Conservation (phyloP, 1,140 invertebrate species). For the Druon quercuslanigerum region DNA sequence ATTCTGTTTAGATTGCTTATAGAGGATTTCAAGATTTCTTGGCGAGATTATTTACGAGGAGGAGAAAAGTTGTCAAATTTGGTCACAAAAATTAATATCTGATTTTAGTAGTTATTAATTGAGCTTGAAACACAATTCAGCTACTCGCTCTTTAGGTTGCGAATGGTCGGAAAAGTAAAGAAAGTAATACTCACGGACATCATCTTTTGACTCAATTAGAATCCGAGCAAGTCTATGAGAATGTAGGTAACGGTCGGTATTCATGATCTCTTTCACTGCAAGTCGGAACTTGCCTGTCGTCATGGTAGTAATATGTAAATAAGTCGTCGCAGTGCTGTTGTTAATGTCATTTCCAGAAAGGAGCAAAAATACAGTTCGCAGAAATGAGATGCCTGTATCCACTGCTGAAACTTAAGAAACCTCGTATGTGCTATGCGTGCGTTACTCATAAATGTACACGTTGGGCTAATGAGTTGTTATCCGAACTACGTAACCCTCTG, state of each 20-base stretch:
- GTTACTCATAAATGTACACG: constrained; percentile 33
- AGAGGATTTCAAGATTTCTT: no score
- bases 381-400: constrained; percentile 62
- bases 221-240: constrained; percentile 45
- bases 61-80: no score
- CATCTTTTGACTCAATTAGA: neutral
- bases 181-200: no score
- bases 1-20: no score
- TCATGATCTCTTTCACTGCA: constrained; percentile 55
- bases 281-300: constrained; percentile 33
- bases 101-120: no score
- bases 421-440: constrained; percentile 36
- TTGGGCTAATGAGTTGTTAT: constrained; percentile 55
- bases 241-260: constrained; percentile 60
- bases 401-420: constrained; percentile 46
- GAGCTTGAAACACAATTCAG: no score
- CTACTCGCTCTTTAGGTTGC: no score
- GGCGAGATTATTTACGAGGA: no score
- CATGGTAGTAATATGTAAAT: constrained; percentile 61
- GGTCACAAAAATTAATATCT: no score
- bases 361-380: constrained; percentile 56
- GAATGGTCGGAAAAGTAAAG: no score
- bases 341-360: constrained; percentile 60
- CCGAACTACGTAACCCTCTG: constrained; percentile 48
- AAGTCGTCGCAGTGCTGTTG: constrained; percentile 57